Evolutionary conservation across 2,113 vertebrate genomes (phyloP), one percentile per base, ranked within the genome.

Genomic region (Phocoena sinus): DNA sequence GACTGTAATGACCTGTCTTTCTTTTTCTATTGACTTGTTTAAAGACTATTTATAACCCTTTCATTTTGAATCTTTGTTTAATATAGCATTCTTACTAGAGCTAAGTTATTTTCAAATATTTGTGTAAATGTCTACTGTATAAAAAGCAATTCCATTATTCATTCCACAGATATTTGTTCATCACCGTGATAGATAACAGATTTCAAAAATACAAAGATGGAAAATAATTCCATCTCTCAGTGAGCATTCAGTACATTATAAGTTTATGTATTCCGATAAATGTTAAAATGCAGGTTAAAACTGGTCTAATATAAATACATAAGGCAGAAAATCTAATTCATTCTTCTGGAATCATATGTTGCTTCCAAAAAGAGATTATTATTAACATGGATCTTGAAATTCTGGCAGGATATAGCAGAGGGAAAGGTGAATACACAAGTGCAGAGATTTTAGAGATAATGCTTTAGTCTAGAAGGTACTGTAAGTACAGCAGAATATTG

Each of bases 1-100:
- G n/a, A 77, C 50, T 95, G 50, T 95, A 97, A 53, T 97, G 68
- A 41, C 84, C 31, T 98, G 50, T 95, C 96, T 80, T 97, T 95
- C 97, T 96, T 68, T 77, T 94, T 96, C 94, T 77, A 81, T 62
- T 93, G 58, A 86, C 17, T 82, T 93, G 0, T 44, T 93, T 76
- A 95, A 97, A 97, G 38, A 31, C 41, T 84, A 18, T 97, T 94
- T 95, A 15, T 91, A 67, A 91, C 5, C 53, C 14, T n/a, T 95
- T 88, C 79, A 85, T 4, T 63, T 94, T 94, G 47, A 90, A 89
- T 97, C 28, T 68, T 10, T 93, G 23, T 23, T 95, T 95, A 85
- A 58, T 73, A 77, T 8, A 77, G 14, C 74, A 5, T 41, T 47
- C 2, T 31, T 25, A 44, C 23, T 82, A 70, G 41, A 76, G 31